Evolutionary conservation across 2,113 vertebrate species (phyloP).

Genomic region (Empidonax traillii): DNA sequence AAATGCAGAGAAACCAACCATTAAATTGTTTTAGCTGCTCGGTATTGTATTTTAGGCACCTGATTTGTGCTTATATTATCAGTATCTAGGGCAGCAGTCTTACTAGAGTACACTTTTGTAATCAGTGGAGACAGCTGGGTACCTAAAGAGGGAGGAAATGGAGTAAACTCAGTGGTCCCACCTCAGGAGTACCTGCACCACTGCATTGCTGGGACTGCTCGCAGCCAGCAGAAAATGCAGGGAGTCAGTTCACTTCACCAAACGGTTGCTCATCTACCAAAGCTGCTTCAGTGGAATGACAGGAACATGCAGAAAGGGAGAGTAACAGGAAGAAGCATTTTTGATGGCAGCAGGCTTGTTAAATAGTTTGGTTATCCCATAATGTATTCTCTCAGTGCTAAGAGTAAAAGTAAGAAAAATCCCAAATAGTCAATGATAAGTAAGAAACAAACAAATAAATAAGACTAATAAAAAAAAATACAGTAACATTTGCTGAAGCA

Average conservation of each 20-base stretch:
- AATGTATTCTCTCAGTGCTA: neutral
- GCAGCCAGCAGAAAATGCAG: neutral
- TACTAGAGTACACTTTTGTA: neutral
- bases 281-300: neutral
- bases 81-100: neutral
- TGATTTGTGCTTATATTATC: neutral
- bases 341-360: neutral
- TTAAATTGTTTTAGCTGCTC: neutral
- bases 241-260: neutral
- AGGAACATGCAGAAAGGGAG: neutral
- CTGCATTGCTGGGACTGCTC: neutral
- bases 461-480: neutral
- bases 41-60: neutral
- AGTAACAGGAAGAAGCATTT: neutral
- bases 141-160: neutral
- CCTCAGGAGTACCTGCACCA: neutral
- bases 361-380: neutral
- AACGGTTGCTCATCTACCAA: fast-evolving
- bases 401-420: neutral
- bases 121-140: neutral
- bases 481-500: neutral
- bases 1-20: neutral
- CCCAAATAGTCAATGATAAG: neutral
- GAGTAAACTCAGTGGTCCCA: neutral
- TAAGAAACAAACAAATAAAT: neutral